Base-by-base conservation (phyloP, 1,140 invertebrate genomes). In the Lepidotrigona ventralis region DNA sequence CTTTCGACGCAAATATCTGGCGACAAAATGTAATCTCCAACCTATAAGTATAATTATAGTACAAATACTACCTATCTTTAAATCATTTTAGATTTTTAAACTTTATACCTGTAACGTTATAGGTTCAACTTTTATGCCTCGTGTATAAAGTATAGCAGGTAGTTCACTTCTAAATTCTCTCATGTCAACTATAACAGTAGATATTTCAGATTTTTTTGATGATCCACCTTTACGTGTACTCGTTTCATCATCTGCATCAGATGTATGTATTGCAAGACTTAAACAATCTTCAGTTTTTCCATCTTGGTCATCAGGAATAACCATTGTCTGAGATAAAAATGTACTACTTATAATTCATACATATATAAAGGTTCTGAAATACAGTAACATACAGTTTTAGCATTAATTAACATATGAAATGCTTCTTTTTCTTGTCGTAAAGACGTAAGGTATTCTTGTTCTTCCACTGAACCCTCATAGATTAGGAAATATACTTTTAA, bases 21-120 rank as follows among this genome's bases (percentile, higher is more conserved):
- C 1, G 99, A 99, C 3, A 99, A 94, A 89, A 99, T 99, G 91
- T 99, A 99, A 94, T 99, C 99, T 2, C 99, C 99, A 72, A 99
- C 96, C 97, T 97, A 86, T 72, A 91, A 91, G 74, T 78, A 73
- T 88, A 63, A 82, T 66, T 66, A 12, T 26, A 69, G 70, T 85
- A 17, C 60, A 46, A 53, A 54, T 76, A 17, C 3, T 19, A 5
- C 8, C 12, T 53, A 1, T 8, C 54, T 66, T 58, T 54, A 71
- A 63, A 33, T 69, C 51, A 69, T 70, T 56, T 70, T 46, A 76
- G 60, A 69, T 64, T 56, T 66, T 79, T 76, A 80, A 75, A 79
- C 68, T 54, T 79, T 94, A 93, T 93, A 98, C 97, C 85, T 97
- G 95, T 69, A 99, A 96, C 4, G 98, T 98, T 0, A 98, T 95